Conservation (phyloP, 2,113 vertebrate species). For the Lophotis ruficrista region DNA sequence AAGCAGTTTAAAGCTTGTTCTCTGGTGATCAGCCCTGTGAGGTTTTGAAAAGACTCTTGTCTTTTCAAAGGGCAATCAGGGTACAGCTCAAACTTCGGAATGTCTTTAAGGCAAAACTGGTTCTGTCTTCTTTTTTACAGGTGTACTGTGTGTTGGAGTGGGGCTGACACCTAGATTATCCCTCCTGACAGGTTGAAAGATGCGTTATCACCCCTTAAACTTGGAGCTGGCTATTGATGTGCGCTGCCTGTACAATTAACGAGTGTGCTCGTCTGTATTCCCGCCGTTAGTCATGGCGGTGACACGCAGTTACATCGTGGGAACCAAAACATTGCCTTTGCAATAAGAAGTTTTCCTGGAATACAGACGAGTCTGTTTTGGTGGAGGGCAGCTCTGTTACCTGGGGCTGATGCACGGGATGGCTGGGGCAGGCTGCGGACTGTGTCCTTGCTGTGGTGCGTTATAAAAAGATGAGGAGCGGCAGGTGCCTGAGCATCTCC, state of each 20-base stretch:
- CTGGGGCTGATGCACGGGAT: background rate
- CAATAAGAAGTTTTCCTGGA: background rate
- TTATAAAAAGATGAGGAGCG: background rate
- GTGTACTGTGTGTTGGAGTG: background rate
- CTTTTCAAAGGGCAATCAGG: background rate
- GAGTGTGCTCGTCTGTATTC: background rate
- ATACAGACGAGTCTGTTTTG: background rate
- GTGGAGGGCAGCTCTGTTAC: background rate
- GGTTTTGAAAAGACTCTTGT: background rate
- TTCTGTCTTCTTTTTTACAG: background rate
- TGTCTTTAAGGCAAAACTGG: background rate
- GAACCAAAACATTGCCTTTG: slow-evolving; percentile 3
- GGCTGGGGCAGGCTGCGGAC: background rate
- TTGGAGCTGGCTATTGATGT: background rate
- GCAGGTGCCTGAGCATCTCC: background rate
- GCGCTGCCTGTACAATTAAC: background rate
- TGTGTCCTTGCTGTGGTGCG: background rate
- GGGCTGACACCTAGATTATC: background rate
- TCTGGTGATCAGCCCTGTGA: background rate
- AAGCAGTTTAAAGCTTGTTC: background rate
- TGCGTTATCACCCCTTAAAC: background rate
- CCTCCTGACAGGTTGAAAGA: background rate
- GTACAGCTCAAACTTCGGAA: background rate
- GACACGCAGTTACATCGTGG: background rate
- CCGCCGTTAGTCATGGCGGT: background rate